Conservation (phyloP, 2,797 vertebrate genomes). For the Chelon labrosus region DNA sequence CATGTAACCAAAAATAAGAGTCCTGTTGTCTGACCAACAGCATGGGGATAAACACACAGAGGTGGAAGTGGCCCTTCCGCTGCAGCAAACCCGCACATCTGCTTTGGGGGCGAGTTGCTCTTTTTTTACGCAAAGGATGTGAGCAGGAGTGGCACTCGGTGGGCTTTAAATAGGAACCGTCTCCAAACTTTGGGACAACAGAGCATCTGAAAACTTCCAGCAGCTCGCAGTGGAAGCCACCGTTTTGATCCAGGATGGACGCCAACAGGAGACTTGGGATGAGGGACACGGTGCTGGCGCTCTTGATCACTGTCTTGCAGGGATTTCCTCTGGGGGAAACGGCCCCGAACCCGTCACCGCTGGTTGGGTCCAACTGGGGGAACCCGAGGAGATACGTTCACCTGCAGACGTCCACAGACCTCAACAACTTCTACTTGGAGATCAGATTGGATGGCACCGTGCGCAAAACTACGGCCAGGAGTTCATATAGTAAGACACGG, state of each 20-base stretch:
- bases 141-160: constrained; percentile 83
- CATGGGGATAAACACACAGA: constrained; percentile 77
- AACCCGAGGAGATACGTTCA: constrained; percentile 89
- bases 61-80: constrained; percentile 83
- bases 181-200: constrained; percentile 74
- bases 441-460: constrained; percentile 90
- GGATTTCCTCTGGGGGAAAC: constrained; percentile 70
- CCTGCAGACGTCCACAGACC: constrained; percentile 91
- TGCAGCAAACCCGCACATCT: constrained; percentile 79
- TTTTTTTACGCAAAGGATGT: constrained; percentile 77
- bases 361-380: constrained; percentile 90
- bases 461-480: constrained; percentile 88
- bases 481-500: constrained; percentile 91
- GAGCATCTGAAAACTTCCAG: constrained; percentile 65
- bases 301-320: constrained; percentile 79
- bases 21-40: constrained; percentile 63
- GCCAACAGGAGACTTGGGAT: constrained; percentile 56
- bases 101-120: constrained; percentile 83
- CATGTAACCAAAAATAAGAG: constrained; percentile 72
- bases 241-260: constrained; percentile 64
- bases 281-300: constrained; percentile 73
- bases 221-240: constrained; percentile 50
- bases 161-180: constrained; percentile 85
- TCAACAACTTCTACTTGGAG: constrained; percentile 93
- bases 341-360: constrained; percentile 88